Conservation (phyloP, 2,888 invertebrate species). For the Dicyrtomina minuta region DNA sequence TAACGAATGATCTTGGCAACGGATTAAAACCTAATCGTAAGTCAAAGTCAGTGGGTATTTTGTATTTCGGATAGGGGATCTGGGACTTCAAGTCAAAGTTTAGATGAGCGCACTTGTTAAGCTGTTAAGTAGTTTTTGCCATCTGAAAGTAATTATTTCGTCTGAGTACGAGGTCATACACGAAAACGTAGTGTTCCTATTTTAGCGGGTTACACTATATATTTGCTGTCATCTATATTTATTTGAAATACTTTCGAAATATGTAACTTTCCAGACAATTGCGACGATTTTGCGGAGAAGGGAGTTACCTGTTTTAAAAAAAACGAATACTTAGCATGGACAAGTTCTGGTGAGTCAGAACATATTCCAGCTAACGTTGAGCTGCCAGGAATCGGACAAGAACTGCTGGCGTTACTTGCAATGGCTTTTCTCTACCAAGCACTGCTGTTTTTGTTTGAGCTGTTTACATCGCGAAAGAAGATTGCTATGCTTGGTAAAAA, state of each 20-base stretch:
- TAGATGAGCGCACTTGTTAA: no score
- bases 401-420: slow-evolving; percentile 41
- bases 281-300: slow-evolving; percentile 31
- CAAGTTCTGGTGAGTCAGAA: slow-evolving; percentile 42
- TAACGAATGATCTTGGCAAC: no score
- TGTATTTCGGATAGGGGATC: no score
- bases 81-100: no score
- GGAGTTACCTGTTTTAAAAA: slow-evolving; percentile 39
- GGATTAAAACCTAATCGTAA: no score
- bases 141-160: no score
- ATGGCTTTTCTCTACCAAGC: slow-evolving; percentile 42
- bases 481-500: slow-evolving; percentile 9
- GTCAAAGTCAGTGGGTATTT: no score
- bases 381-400: slow-evolving; percentile 48
- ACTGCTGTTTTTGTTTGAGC: slow-evolving; percentile 43
- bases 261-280: slow-evolving; percentile 30
- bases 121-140: no score
- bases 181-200: not conserved
- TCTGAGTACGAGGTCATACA: no score
- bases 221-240: not conserved
- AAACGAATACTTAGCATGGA: slow-evolving; percentile 44
- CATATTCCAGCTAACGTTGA: slow-evolving; percentile 40
- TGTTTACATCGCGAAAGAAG: slow-evolving; percentile 7
- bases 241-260: not conserved
- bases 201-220: not conserved